Base-by-base conservation (phyloP, 2,888 invertebrate genomes). In the Andricus curvator region DNA sequence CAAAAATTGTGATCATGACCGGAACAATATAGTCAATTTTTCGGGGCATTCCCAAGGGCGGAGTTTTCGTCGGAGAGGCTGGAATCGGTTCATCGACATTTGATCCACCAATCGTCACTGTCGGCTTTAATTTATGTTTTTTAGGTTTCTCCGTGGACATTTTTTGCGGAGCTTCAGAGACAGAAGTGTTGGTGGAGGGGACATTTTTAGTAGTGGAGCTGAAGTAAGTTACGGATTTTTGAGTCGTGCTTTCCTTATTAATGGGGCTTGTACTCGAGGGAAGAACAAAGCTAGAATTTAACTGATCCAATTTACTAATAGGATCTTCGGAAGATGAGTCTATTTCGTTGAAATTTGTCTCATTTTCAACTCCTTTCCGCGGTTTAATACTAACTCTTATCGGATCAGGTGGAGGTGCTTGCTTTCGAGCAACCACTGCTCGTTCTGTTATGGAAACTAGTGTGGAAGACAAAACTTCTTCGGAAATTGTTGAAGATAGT, bases 1-100 rank as follows among this genome's bases (percentile, higher is more conserved):
- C 95, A 83, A 97, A 93, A 90, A 97, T 95, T 51, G 96, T 95
- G 56, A 96, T 95, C 74, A 97, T 95, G 86, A 97, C 94, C 67
- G 97, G 96, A 91, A 97, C 94, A 81, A 97, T 94, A 93, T 96
- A 96, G 84, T 95, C 95, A 56, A 92, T 90, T 85, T 91, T 91
- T 68, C 88, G 87, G 33, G 90, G 88, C 84, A 87, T 90, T 67
- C 89, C 90, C 44, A 88, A 78, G 8, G 87, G 87, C 29, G 87
- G 86, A 44, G 84, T 86, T 76, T 88, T 89, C 15, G 87, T 88
- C 4, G 89, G 89, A 5, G 88, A 86, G 4, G 89, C 85, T 37
- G 88, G 88, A 67, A 90, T 89, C 20, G 89, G 88, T 78, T 89
- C 87, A 81, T 93, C 93, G 80, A 83, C 86, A 81, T 87, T 94